phyloP scores from a whole-genome alignment of 2,888 invertebrate species.

The Drosophila hawaiiensis region DNA sequence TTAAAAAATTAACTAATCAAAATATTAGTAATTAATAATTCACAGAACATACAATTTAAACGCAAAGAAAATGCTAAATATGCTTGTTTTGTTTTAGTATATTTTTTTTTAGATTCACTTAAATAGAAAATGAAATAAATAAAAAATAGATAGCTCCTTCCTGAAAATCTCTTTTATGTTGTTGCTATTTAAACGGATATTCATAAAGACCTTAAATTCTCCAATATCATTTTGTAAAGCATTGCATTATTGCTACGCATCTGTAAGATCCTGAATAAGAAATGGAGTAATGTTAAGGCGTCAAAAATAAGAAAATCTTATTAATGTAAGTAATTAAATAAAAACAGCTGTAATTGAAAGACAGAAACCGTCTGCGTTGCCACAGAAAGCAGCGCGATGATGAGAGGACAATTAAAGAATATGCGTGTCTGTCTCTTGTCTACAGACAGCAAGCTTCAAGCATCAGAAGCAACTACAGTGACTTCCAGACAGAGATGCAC shows the following conservation, averaged over 20 bases:
- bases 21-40: background rate
- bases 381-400: conserved; percentile 19
- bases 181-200: background rate
- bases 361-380: conserved; percentile 31
- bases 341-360: conserved; percentile 73
- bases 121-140: background rate
- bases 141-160: background rate
- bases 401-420: conserved; percentile 72
- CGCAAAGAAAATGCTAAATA: background rate
- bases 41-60: background rate
- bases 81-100: background rate
- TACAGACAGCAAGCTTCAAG: conserved; percentile 53
- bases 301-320: conserved; percentile 61
- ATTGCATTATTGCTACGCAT: background rate
- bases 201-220: background rate
- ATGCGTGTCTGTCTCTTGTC: conserved; percentile 54
- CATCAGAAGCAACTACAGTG: conserved; percentile 63
- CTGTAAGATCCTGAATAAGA: conserved; percentile 3
- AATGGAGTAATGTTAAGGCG: conserved; percentile 27
- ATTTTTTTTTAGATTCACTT: background rate
- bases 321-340: conserved; percentile 78
- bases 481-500: conserved; percentile 53
- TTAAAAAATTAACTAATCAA: background rate
- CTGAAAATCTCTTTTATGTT: background rate
- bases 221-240: background rate